phyloP scores from a whole-genome alignment of 2,888 invertebrate genomes.

The Conistra vaccinii region DNA sequence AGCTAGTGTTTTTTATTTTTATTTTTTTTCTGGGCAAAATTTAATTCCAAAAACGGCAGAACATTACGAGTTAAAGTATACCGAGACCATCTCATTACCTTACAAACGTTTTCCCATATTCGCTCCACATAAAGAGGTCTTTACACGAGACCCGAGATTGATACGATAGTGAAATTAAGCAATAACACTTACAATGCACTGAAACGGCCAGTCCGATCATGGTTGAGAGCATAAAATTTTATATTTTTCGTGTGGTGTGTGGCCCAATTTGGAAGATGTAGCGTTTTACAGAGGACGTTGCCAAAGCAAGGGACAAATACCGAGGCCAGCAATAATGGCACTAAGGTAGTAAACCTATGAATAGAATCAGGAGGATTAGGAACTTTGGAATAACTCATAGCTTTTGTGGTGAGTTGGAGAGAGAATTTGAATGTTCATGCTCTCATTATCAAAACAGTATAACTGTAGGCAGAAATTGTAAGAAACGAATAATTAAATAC shows the following conservation, averaged over 20 bases:
- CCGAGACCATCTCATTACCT: constrained; percentile 48
- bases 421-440: background rate
- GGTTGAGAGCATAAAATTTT: constrained; percentile 87
- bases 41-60: background rate
- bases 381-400: background rate
- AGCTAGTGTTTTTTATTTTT: no score
- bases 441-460: background rate
- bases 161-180: constrained; percentile 88
- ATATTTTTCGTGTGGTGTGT: constrained; percentile 79
- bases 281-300: constrained; percentile 51
- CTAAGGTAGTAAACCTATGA: background rate
- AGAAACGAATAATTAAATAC: background rate
- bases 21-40: background rate
- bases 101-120: constrained; percentile 50
- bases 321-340: background rate
- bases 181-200: constrained; percentile 87
- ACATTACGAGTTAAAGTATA: constrained; percentile 20
- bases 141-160: constrained; percentile 73
- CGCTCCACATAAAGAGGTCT: constrained; percentile 59
- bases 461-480: background rate
- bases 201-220: constrained; percentile 80
- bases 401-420: background rate
- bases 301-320: background rate
- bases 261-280: constrained; percentile 55
- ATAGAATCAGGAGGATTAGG: background rate